Percentiles rank a stretch among this genome's conserved stretches.
Conservation (phyloP, 64 coral and sea anemone genomes). For the Actinia tenebrosa region DNA sequence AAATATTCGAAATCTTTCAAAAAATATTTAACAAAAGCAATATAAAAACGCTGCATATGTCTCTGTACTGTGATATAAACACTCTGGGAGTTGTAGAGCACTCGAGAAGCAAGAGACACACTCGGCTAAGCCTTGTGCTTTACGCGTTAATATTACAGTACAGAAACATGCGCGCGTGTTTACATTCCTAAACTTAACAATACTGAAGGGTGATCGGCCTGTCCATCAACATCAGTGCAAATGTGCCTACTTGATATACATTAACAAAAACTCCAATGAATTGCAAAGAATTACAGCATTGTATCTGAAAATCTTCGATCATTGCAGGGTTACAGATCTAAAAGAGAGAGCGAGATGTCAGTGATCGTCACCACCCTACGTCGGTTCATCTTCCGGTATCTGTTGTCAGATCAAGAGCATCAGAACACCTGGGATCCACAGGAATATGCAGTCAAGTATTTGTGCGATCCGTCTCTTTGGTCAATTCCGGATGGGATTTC, state of each 20-base stretch:
- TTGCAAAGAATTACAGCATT: not conserved
- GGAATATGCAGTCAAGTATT: slow-evolving; percentile 3
- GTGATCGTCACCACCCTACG: slow-evolving; percentile 48
- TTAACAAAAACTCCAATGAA: not conserved
- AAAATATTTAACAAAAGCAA: too few species aligned
- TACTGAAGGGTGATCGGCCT: too few species aligned
- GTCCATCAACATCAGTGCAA: too few species aligned
- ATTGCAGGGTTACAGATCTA: not conserved
- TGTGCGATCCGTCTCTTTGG: slow-evolving; percentile 71
- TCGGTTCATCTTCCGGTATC: slow-evolving; percentile 82
- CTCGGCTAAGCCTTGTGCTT: too few species aligned
- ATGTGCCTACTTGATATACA: not conserved
- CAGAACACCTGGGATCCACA: slow-evolving; percentile 18
- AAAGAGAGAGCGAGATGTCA: not conserved
- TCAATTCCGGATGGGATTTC: slow-evolving; percentile 22
- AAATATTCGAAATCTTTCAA: too few species aligned
- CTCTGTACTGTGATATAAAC: too few species aligned
- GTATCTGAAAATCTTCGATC: not conserved
- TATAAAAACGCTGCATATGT: too few species aligned
- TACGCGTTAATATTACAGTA: not conserved
- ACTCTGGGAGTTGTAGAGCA: too few species aligned
- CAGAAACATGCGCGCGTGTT: not conserved
- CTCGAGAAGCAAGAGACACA: too few species aligned
- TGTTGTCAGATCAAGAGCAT: slow-evolving; percentile 46
- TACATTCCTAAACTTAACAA: too few species aligned